Evolutionary conservation across 1,140 invertebrate species (phyloP), one percentile per base, ranked within the genome.

Genomic region (Proctacanthus coquilletti): DNA sequence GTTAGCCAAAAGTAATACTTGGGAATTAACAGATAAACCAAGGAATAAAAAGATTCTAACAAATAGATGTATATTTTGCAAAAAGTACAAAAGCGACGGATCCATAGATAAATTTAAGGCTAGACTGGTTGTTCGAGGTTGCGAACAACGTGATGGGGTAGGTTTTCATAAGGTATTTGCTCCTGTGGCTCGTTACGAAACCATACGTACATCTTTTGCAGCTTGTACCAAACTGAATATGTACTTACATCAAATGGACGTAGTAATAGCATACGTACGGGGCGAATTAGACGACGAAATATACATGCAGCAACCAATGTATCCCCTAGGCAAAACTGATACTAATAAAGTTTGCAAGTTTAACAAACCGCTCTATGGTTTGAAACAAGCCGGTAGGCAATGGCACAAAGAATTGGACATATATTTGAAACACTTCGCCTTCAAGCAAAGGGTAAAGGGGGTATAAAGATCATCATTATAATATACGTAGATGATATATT

Each of bases 311-410:
- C 44, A 38, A 42, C 45, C 45, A 25, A 27, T 39, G n/a, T 55
- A 56, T n/a, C 61, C 52, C 21, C 13, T 19, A 15, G 34, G 18
- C 10, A 34, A 11, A 21, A n/a, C 39, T 18, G 18, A 17, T 13
- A 14, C 40, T 47, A 15, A 40, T 46, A 35, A 38, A 37, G 47
- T 49, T 30, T 59, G 44, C 13, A 51, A 34, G 20, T 36, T 64
- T 18, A 51, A 50, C n/a, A 60, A 55, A 42, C 50, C 49, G 14
- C 14, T 66, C 3, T 65, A 65, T 41, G 56, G 56, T 0, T 41
- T 66, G 5, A 64, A 65, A 46, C 61, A 68, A 45, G 50, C 62
- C 15, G 49, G 56, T 11, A 42, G 50, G 18, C 49, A 44, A 5
- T 68, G 61, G 59, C 56, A 56, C 31, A 13, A 45, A 10, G 46